Evolutionary conservation across 2,113 vertebrate species (phyloP).

Genomic region (Percopsis transmontana): DNA sequence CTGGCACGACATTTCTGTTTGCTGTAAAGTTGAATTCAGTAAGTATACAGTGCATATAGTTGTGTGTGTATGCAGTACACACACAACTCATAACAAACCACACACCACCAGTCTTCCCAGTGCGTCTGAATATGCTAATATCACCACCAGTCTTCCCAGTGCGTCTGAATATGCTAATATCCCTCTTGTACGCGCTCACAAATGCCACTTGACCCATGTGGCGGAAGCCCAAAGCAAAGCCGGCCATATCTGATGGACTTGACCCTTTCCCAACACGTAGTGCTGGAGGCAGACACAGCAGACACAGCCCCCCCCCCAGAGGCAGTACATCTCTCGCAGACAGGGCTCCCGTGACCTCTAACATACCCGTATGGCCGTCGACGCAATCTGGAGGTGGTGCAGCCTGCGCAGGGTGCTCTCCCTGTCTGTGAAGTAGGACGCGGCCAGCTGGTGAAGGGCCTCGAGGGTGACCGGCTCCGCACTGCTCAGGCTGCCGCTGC

Average conservation of each 20-base stretch:
- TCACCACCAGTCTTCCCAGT: background rate
- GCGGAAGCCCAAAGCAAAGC: background rate
- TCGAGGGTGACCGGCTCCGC: conserved; percentile 75
- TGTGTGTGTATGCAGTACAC: no score
- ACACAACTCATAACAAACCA: no score
- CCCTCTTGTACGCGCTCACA: background rate
- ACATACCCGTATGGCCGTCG: conserved; percentile 80
- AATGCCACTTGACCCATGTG: background rate
- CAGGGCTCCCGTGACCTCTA: conserved; percentile 1
- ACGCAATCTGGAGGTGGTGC: conserved; percentile 83
- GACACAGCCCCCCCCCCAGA: background rate
- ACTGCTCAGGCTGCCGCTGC: conserved; percentile 52
- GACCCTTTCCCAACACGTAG: background rate
- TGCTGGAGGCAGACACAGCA: background rate
- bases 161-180: background rate
- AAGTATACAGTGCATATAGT: no score
- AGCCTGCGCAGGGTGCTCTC: conserved; percentile 80
- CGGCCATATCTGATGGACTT: background rate
- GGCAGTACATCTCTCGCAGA: no score
- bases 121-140: background rate
- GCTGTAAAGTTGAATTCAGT: no score
- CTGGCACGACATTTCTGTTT: no score
- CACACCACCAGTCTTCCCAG: no score
- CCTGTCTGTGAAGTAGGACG: conserved; percentile 84
- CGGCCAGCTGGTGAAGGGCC: conserved; percentile 81